These are phyloP conservation scores for Apis florea DNA, from an alignment of 1,140 invertebrate genomes.

Conservation along the genomic window DNA sequence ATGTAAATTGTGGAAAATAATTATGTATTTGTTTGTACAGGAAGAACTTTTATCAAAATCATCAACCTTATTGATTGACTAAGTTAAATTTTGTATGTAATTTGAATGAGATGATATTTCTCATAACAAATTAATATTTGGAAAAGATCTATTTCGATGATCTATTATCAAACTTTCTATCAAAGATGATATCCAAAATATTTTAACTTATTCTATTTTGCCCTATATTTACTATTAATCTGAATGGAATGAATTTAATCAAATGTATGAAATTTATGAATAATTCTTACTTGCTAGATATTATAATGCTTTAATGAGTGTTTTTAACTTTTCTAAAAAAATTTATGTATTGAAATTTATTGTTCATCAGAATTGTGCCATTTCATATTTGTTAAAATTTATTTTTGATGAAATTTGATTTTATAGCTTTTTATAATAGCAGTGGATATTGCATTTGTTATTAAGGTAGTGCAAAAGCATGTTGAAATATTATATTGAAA, in stretches of 20 bases:
- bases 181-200: slow-evolving; percentile 55
- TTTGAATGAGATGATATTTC: slow-evolving; percentile 18
- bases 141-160: slow-evolving; percentile 37
- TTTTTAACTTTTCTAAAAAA: slow-evolving; percentile 23
- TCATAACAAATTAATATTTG: slow-evolving; percentile 32
- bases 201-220: slow-evolving; percentile 49
- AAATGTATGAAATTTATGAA: slow-evolving; percentile 7
- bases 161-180: slow-evolving; percentile 49
- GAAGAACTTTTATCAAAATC: slow-evolving; percentile 49
- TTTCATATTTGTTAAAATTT: slow-evolving; percentile 35
- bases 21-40: slow-evolving; percentile 49
- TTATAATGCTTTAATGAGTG: slow-evolving; percentile 13
- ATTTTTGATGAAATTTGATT: slow-evolving; percentile 60
- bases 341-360: slow-evolving; percentile 38
- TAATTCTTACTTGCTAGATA: slow-evolving; percentile 21
- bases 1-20: slow-evolving; percentile 51
- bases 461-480: slow-evolving; percentile 62
- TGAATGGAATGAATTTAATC: slow-evolving; percentile 33
- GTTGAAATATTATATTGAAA: slow-evolving; percentile 53
- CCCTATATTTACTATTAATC: slow-evolving; percentile 42
- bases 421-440: slow-evolving; percentile 36
- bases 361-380: slow-evolving; percentile 36
- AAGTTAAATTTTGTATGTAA: slow-evolving; percentile 42
- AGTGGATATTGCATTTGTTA: slow-evolving; percentile 48
- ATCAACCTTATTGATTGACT: slow-evolving; percentile 52